Evolutionary conservation across 2,888 invertebrate genomes (phyloP).

Genomic region (Belgica antarctica): DNA sequence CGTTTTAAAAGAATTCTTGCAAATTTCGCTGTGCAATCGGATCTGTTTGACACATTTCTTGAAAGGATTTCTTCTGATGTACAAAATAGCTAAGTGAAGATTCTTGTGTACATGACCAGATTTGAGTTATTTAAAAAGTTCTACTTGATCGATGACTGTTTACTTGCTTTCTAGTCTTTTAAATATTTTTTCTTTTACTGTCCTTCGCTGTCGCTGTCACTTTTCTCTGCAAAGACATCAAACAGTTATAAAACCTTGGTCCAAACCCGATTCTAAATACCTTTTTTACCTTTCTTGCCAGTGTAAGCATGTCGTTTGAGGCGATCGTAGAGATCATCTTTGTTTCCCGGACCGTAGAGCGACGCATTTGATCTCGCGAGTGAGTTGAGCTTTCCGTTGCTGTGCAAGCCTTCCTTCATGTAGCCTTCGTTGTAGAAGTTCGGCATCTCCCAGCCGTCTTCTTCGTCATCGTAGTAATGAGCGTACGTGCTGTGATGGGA

Average conservation of each 20-base stretch:
- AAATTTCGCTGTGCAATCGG: neutral
- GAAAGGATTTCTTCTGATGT: neutral
- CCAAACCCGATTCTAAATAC: slow-evolving; percentile 7
- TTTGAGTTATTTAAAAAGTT: slow-evolving; percentile 31
- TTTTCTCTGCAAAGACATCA: slow-evolving; percentile 71
- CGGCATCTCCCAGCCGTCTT: slow-evolving; percentile 97
- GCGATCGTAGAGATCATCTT: slow-evolving; percentile 93
- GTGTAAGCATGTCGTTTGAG: slow-evolving; percentile 91
- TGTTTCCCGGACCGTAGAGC: slow-evolving; percentile 92
- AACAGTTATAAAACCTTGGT: neutral
- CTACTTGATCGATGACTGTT: neutral
- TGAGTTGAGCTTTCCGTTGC: slow-evolving; percentile 87
- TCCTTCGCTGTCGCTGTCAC: slow-evolving; percentile 92
- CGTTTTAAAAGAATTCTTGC: neutral
- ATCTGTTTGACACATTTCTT: neutral
- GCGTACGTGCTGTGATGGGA: slow-evolving; percentile 94
- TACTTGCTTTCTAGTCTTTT: slow-evolving; percentile 32
- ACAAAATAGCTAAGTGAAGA: neutral
- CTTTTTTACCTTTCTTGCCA: slow-evolving; percentile 82
- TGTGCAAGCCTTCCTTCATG: slow-evolving; percentile 90
- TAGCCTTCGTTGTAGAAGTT: slow-evolving; percentile 96
- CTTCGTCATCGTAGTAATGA: slow-evolving; percentile 93
- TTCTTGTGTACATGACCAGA: slow-evolving; percentile 40
- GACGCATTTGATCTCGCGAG: slow-evolving; percentile 89
- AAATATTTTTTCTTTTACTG: slow-evolving; percentile 64